Base-by-base conservation (phyloP, 2,113 vertebrate species). In the Corvus cornix region DNA sequence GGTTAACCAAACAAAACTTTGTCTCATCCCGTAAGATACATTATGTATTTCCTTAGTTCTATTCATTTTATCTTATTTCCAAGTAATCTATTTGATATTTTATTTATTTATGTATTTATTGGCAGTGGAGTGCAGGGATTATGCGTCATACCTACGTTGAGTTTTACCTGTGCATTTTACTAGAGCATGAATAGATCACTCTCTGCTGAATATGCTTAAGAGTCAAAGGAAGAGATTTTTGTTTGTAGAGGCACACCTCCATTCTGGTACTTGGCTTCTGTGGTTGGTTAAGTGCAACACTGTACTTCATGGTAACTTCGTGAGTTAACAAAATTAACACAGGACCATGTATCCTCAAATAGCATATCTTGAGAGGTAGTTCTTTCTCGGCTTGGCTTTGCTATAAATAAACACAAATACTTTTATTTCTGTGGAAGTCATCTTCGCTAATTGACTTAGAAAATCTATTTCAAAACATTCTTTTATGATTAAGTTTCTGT, bases 331-430 rank as follows among this genome's bases (percentile, higher is more conserved):
- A n/a, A 58, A 28, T 58, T 75, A 52, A 49, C 2, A 6, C 49
- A 0, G 1, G 48, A 43, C 44, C 8, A 16, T 56, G 4, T 74
- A 16, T 75, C 24, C 26, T 63, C 6, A 1, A 49, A 3, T 67
- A 64, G 41, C 4, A 2, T 35, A 7, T 60, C 17, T 68, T 62
- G 6, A 64, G 62, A 37, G 30, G 6, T 67, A 6, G 72, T 93
- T 72, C 21, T 55, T 1, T 49, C 26, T 56, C 13, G 20, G 21
- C 17, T 75, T 10, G 10, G 12, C 48, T 64, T 81, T 88, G 35
- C 44, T 84, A 14, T 64, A 56, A 84, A 39, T 35, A 41, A 76
- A 17, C 7, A 21, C 9, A n/a, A 39, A 51, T 68, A 23, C 39
- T 80, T 83, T 68, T 27, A 76, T 93, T 92, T 90, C 27, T 37